Evolutionary conservation across 2,888 invertebrate genomes (phyloP), one percentile per base, ranked within the genome.

Genomic region (Netelia melanura): DNA sequence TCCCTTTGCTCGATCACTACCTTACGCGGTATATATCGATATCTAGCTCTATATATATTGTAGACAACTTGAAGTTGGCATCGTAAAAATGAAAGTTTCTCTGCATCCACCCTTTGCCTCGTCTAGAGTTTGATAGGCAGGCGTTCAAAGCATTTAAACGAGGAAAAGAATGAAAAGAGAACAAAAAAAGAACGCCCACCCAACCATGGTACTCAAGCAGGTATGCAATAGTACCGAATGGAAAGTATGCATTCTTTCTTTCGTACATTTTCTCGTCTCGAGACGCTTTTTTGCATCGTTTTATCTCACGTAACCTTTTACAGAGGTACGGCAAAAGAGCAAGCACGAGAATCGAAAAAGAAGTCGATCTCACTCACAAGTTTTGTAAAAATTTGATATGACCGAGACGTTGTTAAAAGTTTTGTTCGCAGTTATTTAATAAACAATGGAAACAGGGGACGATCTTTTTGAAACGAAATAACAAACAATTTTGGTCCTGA

Each of bases 51-150:
- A 38, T 38, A 38, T 38, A 38, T 38, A 38, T 5, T 89, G 77
- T 84, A 83, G 62, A 58, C 81, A 74, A 86, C 87, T 88, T 85
- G 72, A 82, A 82, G 79, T 87, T 88, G 83, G 38, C 78, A 88
- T 88, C 89, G 90, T 90, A 90, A 91, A 90, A 90, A 90, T 88
- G 87, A 89, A 81, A 90, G 89, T 89, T 89, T 86, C 81, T 76
- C 81, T 70, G 6, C 43, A 84, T 77, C 77, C 77, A 79, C 61
- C 62, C 71, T 83, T 71, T 77, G 65, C 87, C 78, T n/a, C 80
- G 82, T 81, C 89, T 91, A 65, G 87, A 88, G 87, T 23, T 21
- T 56, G 77, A 82, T 72, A 72, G 25, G 38, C 21, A 70, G 65
- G 23, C 65, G 52, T 25, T 61, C 38, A 43, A 58, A 58, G n/a